Base-by-base conservation (phyloP, 2,888 invertebrate species). In the Bombylius major region DNA sequence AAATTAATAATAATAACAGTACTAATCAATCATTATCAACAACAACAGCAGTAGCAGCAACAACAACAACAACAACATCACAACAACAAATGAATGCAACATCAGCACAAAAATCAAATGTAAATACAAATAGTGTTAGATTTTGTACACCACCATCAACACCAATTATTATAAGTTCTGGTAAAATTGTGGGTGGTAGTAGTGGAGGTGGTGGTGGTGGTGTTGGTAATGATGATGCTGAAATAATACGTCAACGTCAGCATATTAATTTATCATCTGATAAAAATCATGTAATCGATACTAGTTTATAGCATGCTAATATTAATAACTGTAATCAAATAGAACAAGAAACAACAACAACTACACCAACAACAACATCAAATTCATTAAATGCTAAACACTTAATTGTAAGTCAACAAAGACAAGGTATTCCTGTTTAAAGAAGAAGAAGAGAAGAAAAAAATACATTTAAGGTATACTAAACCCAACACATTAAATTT, bases 301-400 rank as follows among this genome's bases (percentile, higher is more conserved):
- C 65, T 51, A 70, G 70, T 54, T 73, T 73, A 74, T 73, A 73
- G 72, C 73, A 70, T 68, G 68, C 62, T 63, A 64, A 65, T 53
- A 62, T 5, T 47, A 31, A 47, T n/a, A 11, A 42, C 1, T 11
- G 11, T 11, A 42, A 42, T 23, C 23, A 42, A 42, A 1, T 42
- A 42, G 4, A 8, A 42, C 4, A 11, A 42, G 11, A 42, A 42
- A 42, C 11, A 11, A 42, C 11, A 11, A 8, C 11, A 42, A 60
- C 39, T 61, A 64, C 60, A 61, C 54, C n/a, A 63, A 59, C 49
- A 14, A 31, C 5, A 34, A 48, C 34, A 34, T 5, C 45, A 13
- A 45, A 12, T 23, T 23, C 23, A 42, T 42, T 8, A 42, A 11
- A 11, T 42, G 39, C 8, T 42, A 42, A 42, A 11, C 4, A 8